phyloP scores from a whole-genome alignment of 1,140 invertebrate species.

The Oryzaephilus surinamensis region DNA sequence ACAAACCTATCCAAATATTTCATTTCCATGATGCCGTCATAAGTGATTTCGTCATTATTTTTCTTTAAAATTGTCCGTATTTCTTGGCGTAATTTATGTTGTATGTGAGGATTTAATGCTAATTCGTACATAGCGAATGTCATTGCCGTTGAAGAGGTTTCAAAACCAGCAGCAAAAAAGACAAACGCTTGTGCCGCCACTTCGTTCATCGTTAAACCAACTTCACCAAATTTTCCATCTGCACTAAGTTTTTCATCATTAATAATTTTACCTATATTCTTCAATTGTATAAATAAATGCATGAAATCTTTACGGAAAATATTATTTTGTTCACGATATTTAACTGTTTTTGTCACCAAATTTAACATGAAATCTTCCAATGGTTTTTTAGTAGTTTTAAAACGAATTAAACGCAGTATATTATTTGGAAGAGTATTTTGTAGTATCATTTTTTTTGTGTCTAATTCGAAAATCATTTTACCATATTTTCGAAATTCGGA shows the following conservation, averaged over 20 bases:
- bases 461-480: constrained; percentile 15
- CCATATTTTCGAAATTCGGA: constrained; percentile 40
- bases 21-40: constrained; percentile 45
- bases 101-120: constrained; percentile 37
- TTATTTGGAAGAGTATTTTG: not conserved
- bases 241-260: constrained; percentile 4
- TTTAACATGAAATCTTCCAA: constrained; percentile 35
- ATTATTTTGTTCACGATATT: constrained; percentile 36
- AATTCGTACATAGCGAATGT: constrained; percentile 40
- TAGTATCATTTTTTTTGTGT: not conserved
- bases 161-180: constrained; percentile 39
- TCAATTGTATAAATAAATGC: constrained; percentile 39
- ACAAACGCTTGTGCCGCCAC: constrained; percentile 17
- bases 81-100: constrained; percentile 38
- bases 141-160: constrained; percentile 39
- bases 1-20: constrained; percentile 28
- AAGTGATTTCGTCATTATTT: constrained; percentile 41
- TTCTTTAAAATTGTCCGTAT: constrained; percentile 37
- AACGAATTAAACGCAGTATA: constrained; percentile 3
- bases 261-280: constrained; percentile 21
- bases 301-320: constrained; percentile 41
- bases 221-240: constrained; percentile 4
- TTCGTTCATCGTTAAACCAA: constrained; percentile 11
- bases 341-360: constrained; percentile 36
- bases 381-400: constrained; percentile 4